Percentiles rank a stretch among this genome's conserved stretches.
Evolutionary conservation across 2,888 invertebrate species (phyloP).

Genomic region (Synergus japonicus): DNA sequence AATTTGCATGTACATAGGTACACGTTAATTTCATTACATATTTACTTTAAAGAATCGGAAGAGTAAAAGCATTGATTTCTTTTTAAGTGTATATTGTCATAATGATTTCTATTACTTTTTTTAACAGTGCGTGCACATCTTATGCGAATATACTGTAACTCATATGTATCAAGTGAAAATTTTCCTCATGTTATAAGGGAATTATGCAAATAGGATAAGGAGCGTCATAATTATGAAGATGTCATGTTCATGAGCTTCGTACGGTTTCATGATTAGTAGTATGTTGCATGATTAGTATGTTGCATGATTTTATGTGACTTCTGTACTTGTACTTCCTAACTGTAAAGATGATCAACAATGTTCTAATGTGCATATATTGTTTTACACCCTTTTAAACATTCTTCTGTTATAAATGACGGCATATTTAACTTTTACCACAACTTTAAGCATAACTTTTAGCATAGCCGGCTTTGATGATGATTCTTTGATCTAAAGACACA

Average conservation of each 20-base stretch:
- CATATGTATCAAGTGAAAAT: too few relatives aligned
- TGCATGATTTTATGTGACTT: not conserved
- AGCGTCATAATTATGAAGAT: not conserved
- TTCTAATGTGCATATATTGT: not conserved
- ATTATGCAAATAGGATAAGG: not conserved
- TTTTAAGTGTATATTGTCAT: not conserved
- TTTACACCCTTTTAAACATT: not conserved
- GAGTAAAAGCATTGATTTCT: not conserved
- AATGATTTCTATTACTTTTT: too few relatives aligned
- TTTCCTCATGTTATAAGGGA: too few relatives aligned
- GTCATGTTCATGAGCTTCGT: too few relatives aligned
- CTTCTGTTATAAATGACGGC: not conserved
- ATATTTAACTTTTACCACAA: too few relatives aligned
- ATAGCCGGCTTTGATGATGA: slow-evolving; percentile 24
- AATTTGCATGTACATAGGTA: not conserved
- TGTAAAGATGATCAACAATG: not conserved
- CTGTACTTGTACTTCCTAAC: not conserved
- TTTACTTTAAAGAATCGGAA: not conserved
- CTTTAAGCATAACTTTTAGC: not conserved
- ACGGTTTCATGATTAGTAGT: too few relatives aligned
- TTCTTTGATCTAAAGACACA: not conserved
- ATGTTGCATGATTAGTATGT: not conserved
- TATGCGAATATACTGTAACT: too few relatives aligned
- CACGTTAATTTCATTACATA: not conserved
- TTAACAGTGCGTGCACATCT: too few relatives aligned